Evolutionary conservation across 2,113 vertebrate genomes (phyloP), one percentile per base, ranked within the genome.

Genomic region (Phoxinus phoxinus): DNA sequence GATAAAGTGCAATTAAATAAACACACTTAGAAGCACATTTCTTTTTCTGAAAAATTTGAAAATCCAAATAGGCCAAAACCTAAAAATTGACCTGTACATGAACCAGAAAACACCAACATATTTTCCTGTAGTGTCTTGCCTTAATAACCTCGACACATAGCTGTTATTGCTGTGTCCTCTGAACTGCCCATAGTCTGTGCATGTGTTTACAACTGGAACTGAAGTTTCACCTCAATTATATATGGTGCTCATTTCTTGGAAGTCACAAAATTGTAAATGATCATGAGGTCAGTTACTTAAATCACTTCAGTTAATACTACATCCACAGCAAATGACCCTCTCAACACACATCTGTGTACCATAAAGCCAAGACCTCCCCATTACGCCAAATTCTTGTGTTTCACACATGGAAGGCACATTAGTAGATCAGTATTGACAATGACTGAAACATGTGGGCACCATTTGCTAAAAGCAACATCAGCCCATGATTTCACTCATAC

Each of bases 281-380:
- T 84, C 65, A 73, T 85, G 63, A 73, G 82, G 83, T 89, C 89
- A 65, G 79, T 90, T 89, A 85, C 74, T 90, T 93, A 89, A 92
- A 93, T 89, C 89, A 84, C 86, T 90, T 86, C 79, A 87, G 88
- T 88, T 93, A 92, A 92, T 93, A 89, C 85, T 92, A 89, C 89
- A 87, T 90, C 90, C 89, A 90, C 89, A 92, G 85, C 81, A 92
- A 94, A 93, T 90, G 91, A 93, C 78, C 91, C 89, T 90, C 92
- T 84, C 89, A 92, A 92, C 91, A 87, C 91, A 92, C 94, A 95
- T 94, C 92, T 95, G 94, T 80, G 72, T 83, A 27, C 91, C 92
- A 91, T 85, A 89, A 86, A 56, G 89, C 61, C 82, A 37, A 30
- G 51, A 51, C 51, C 85, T 86, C 81, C 48, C 71, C 78, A 85